A percentile compares a stretch with the other conserved stretches of the same genome.
Evolutionary conservation across 37 sponge, comb jelly and placozoan species (phyloP).

Genomic region (Hormiphora californensis): DNA sequence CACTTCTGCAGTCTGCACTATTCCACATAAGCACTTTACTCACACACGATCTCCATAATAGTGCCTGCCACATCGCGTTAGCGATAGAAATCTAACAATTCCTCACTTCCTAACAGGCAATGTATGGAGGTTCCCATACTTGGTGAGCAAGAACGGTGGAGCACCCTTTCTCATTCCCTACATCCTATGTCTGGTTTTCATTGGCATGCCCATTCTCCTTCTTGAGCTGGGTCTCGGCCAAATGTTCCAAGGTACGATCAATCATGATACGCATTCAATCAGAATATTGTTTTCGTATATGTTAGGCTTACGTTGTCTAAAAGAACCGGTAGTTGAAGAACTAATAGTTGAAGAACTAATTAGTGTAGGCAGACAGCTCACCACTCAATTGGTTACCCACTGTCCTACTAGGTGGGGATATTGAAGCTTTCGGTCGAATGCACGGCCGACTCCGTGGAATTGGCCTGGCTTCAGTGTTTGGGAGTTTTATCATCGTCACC

Average conservation of each 20-base stretch:
- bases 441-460: not conserved
- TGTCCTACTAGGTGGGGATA: not conserved
- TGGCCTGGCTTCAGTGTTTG: not conserved
- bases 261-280: not conserved
- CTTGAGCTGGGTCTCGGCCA: not conserved
- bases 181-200: not conserved
- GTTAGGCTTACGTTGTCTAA: not conserved
- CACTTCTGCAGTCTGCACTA: too few relatives aligned
- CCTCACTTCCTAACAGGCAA: too few relatives aligned
- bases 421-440: not conserved
- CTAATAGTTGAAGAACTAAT: not conserved
- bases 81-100: too few relatives aligned
- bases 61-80: too few relatives aligned
- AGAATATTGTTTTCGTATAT: not conserved
- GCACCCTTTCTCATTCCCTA: not conserved
- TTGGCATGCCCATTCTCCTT: not conserved
- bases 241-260: not conserved
- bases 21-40: too few relatives aligned
- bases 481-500: not conserved
- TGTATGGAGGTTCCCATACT: too few relatives aligned
- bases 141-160: slow-evolving; percentile 14
- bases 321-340: not conserved
- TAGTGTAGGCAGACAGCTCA: not conserved
- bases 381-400: too few relatives aligned
- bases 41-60: too few relatives aligned